Base-by-base conservation (phyloP, 2,888 invertebrate species). In the Drosophila imparisetae region DNA sequence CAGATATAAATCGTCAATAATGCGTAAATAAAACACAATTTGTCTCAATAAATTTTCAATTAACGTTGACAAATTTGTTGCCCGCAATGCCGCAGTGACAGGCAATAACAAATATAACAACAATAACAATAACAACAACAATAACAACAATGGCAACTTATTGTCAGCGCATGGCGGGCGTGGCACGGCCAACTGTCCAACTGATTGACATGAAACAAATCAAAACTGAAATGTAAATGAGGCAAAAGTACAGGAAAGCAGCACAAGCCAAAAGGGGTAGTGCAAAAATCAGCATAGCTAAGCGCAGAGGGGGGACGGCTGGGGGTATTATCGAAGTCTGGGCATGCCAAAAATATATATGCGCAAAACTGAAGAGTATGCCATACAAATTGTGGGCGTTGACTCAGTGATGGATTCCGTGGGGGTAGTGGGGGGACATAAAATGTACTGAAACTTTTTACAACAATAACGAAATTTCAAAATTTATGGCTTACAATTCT, bases 21-120 rank as follows among this genome's bases (percentile, higher is more conserved):
- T 83, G 62, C 70, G 68, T 61, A 78, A 80, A 81, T 80, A 75
- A 81, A 83, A 73, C 64, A 83, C 78, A 83, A 81, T 81, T 86
- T 86, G 86, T 86, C 89, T 86, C 82, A 89, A 86, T 89, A 89
- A 89, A 86, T 89, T 89, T 89, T 85, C 85, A 86, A 89, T 86
- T 86, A 86, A 80, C 71, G 82, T 81, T 82, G 75, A 74, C 83
- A 81, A 82, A 72, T 72, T 66, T 62, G 59, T 52, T 70, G 30
- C 49, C 69, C 61, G 8, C 66, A 71, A 78, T 71, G 74, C 70
- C 78, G 32, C 74, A 81, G 30, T 60, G 59, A 62, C 67, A 65
- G 71, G 49, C 45, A 61, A 52, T 42, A 68, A 38, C 66, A 52
- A 69, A 30, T 15, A 49, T 40, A 58, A 53, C 32, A 58, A 29